Evolutionary conservation across 2,113 vertebrate species (phyloP), one percentile per base, ranked within the genome.

Genomic region (Cricetomys ansorgei): DNA sequence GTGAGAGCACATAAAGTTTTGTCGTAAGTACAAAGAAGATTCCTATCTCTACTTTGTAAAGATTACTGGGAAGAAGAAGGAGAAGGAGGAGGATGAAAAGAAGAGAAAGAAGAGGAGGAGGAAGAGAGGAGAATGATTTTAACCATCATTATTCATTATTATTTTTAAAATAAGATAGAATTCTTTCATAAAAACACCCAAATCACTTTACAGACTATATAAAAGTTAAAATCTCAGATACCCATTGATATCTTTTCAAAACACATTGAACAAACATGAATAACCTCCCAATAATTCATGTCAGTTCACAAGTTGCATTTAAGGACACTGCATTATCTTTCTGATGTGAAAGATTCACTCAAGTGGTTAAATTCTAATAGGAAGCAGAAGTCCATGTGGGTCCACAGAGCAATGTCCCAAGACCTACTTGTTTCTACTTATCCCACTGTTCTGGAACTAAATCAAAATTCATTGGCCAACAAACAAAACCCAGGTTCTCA

Each of bases 391-490:
- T 97, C 95, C 92, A 92, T 98, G 96, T 95, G 86, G 80, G 88
- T 98, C 97, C 97, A 95, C 91, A 76, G 29, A 93, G 75, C 89
- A 98, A 95, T 87, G 97, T 98, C 97, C 70, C 40, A 95, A 85
- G 98, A 97, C 96, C 96, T 97, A 96, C 97, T 98, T 96, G 87
- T 98, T 91, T 98, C 98, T 98, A 96, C 84, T 92, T 94, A 98
- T 96, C 94, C 94, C 96, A 97, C 94, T 97, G 92, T 97, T 98
- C 17, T 98, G 95, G 98, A 95, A 59, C 91, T 96, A 97, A 98
- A 98, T 98, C 95, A 97, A 97, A 98, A 98, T 98, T 98, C 97
- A 96, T 96, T 97, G 94, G 96, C 95, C 98, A 98, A 98, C 94
- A 98, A 98, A 92, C 64, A 97, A 95, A 98, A 97, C 96, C 73